phyloP scores from a whole-genome alignment of 2,113 vertebrate genomes.

The Ginglymostoma cirratum region DNA sequence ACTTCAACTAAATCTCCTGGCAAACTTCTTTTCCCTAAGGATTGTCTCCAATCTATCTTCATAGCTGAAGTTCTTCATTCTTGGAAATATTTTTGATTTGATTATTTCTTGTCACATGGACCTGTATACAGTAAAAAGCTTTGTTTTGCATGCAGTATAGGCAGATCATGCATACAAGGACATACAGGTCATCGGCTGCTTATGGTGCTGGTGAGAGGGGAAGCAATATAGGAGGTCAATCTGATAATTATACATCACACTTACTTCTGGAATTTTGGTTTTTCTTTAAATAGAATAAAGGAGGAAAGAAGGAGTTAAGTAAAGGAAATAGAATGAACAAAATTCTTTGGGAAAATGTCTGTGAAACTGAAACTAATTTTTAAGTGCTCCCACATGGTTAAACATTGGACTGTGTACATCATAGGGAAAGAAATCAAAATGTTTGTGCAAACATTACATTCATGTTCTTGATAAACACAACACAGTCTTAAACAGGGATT shows the following conservation, averaged over 20 bases:
- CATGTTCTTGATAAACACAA: background rate
- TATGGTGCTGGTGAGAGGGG: background rate
- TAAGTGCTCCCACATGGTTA: slow-evolving; percentile 24
- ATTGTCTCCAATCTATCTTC: too few species aligned
- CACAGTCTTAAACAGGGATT: background rate
- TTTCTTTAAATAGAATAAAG: background rate
- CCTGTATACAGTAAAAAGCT: too few species aligned
- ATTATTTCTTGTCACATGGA: too few species aligned
- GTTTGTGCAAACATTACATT: background rate
- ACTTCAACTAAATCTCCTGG: too few species aligned
- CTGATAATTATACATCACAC: too few species aligned
- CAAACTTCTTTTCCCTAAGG: too few species aligned
- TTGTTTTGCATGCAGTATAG: too few species aligned
- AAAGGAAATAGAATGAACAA: background rate
- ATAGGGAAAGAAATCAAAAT: background rate
- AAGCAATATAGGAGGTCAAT: background rate
- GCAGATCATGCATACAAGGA: too few species aligned
- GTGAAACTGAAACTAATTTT: background rate
- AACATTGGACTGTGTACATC: background rate
- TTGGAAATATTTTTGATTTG: too few species aligned
- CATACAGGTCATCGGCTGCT: too few species aligned
- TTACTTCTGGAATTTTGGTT: background rate
- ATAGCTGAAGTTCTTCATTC: too few species aligned
- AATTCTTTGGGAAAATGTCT: background rate
- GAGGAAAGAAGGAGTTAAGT: slow-evolving; percentile 14